These are phyloP conservation scores for Australoheros scitulus DNA, from an alignment of 2,113 vertebrate species.

Conservation along the genomic window DNA sequence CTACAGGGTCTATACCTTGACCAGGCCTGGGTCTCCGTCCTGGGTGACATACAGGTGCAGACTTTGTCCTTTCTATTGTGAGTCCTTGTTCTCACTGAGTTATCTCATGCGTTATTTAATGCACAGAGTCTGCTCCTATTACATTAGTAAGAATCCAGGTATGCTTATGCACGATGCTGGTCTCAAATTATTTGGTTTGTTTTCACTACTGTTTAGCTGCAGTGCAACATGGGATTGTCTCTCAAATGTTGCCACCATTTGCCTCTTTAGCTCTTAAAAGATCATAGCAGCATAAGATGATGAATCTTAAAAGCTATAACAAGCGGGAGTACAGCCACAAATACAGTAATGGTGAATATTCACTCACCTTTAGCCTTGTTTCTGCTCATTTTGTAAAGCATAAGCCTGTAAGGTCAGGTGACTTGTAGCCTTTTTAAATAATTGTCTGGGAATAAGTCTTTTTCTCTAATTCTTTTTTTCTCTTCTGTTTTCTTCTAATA, in stretches of 20 bases:
- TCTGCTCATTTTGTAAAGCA: not conserved
- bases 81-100: constrained; percentile 21
- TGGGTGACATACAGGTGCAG: not conserved
- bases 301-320: not conserved
- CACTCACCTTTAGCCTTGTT: not conserved
- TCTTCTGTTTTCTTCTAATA: not conserved
- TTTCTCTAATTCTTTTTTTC: not conserved
- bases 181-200: not conserved
- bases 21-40: not conserved
- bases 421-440: not conserved
- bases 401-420: too few species aligned
- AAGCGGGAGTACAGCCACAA: not conserved
- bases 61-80: constrained; percentile 33
- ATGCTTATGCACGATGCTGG: not conserved
- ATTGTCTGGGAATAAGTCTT: not conserved
- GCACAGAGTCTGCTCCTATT: constrained; percentile 4
- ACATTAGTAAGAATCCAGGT: not conserved
- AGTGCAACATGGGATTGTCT: not conserved
- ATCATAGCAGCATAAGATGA: not conserved
- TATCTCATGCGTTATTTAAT: constrained; percentile 12
- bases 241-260: not conserved
- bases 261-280: not conserved
- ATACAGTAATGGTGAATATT: not conserved
- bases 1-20: not conserved
- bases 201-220: not conserved